phyloP scores from a whole-genome alignment of 2,888 invertebrate genomes.

The Tenodera sinensis region DNA sequence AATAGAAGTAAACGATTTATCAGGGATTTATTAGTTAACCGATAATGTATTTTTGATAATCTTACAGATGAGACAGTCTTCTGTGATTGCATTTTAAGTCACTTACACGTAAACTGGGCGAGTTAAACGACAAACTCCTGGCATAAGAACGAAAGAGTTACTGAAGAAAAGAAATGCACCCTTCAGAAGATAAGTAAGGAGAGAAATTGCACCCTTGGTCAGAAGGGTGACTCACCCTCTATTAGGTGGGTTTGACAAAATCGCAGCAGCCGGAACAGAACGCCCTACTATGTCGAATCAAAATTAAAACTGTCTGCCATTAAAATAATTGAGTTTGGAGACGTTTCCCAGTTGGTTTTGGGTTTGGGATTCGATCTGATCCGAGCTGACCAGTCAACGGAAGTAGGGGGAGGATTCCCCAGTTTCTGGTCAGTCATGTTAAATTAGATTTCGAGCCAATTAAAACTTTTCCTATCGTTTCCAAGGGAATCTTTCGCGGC shows the following conservation, averaged over 20 bases:
- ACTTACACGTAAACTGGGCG: too few species aligned
- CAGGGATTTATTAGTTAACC: too few species aligned
- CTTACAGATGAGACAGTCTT: too few species aligned
- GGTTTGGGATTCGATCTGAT: background rate
- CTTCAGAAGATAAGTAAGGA: too few species aligned
- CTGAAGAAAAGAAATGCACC: too few species aligned
- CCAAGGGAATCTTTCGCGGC: slow-evolving; percentile 4
- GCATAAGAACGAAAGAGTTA: too few species aligned
- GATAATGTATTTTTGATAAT: too few species aligned
- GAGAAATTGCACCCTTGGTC: too few species aligned
- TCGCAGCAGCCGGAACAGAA: background rate
- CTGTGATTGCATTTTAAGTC: too few species aligned
- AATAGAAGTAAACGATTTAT: too few species aligned
- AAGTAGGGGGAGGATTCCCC: background rate
- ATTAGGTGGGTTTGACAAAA: background rate
- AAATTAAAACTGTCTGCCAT: slow-evolving; percentile 30
- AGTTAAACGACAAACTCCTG: too few species aligned
- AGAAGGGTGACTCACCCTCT: too few species aligned
- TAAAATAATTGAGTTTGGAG: slow-evolving; percentile 30
- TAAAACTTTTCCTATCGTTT: slow-evolving; percentile 31
- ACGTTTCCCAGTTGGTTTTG: slow-evolving; percentile 10
- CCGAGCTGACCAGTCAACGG: background rate
- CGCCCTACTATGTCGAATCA: slow-evolving; percentile 23
- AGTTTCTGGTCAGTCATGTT: slow-evolving; percentile 31
- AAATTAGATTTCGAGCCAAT: slow-evolving; percentile 32